Conservation (phyloP, 2,797 vertebrate genomes). For the Cheirogaleus major region DNA sequence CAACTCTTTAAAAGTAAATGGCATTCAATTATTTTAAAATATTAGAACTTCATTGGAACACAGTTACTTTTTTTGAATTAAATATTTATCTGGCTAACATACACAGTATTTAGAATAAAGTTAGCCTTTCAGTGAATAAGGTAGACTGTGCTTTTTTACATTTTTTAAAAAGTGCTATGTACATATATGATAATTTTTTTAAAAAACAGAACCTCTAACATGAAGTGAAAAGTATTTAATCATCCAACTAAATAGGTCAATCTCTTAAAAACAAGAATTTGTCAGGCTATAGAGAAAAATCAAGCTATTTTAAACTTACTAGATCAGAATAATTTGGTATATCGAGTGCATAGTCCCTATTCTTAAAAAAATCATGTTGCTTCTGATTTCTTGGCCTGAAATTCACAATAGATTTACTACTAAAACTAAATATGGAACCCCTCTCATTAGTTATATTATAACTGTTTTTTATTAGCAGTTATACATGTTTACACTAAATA, state of each 20-base stretch:
- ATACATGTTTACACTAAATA: neutral
- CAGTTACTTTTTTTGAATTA: neutral
- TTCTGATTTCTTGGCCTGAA: slow-evolving; percentile 8
- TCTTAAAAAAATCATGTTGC: neutral
- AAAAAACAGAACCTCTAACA: neutral
- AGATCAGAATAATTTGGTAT: neutral
- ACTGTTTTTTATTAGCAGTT: neutral
- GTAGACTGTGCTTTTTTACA: neutral
- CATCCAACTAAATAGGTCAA: neutral
- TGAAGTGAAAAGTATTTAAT: neutral
- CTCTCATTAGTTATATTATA: neutral
- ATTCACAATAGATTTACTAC: neutral
- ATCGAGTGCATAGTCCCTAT: neutral
- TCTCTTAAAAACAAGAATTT: neutral
- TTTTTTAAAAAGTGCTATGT: neutral
- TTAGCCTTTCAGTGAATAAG: neutral
- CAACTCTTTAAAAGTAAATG: neutral
- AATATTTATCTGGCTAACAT: neutral
- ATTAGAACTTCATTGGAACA: neutral
- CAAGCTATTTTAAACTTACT: neutral
- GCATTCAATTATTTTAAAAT: neutral
- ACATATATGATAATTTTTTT: neutral
- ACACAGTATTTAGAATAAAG: neutral
- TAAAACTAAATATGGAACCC: neutral
- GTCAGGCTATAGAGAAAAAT: neutral